phyloP scores from a whole-genome alignment of 2,797 vertebrate species.

The Varecia variegata region DNA sequence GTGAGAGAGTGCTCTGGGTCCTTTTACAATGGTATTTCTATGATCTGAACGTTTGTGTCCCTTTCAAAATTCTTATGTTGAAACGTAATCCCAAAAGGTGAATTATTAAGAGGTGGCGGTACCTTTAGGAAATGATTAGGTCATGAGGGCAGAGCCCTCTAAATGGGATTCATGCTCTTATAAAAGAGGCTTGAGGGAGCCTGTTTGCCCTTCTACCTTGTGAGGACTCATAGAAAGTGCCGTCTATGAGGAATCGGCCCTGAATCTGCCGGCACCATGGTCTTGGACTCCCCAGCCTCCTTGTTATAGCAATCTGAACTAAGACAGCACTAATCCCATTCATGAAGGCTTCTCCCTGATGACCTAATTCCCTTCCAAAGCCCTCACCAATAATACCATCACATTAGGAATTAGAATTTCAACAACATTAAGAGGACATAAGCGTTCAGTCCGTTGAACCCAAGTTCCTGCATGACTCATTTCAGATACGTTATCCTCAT shows the following conservation, averaged over 20 bases:
- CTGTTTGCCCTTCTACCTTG: background rate
- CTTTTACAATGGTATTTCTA: background rate
- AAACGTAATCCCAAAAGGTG: background rate
- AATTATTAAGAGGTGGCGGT: background rate
- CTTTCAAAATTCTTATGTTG: background rate
- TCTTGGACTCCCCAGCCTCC: background rate
- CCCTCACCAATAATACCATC: background rate
- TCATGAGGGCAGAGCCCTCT: background rate
- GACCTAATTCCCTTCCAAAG: background rate
- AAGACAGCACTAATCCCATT: background rate
- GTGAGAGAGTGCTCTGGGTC: no score
- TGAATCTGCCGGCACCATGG: background rate
- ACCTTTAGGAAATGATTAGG: background rate
- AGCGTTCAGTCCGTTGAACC: background rate
- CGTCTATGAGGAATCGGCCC: background rate
- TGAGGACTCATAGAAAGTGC: background rate
- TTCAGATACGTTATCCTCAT: constrained; percentile 55
- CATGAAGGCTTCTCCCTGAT: background rate
- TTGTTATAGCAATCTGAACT: background rate
- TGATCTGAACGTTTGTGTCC: background rate
- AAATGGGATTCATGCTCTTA: background rate
- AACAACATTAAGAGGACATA: background rate
- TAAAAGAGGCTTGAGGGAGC: background rate
- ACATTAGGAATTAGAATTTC: background rate
- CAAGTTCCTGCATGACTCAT: constrained; percentile 54